Percentiles rank a stretch among this genome's conserved stretches.
Evolutionary conservation across 2,797 vertebrate species (phyloP).

Genomic region (Vultur gryphus): DNA sequence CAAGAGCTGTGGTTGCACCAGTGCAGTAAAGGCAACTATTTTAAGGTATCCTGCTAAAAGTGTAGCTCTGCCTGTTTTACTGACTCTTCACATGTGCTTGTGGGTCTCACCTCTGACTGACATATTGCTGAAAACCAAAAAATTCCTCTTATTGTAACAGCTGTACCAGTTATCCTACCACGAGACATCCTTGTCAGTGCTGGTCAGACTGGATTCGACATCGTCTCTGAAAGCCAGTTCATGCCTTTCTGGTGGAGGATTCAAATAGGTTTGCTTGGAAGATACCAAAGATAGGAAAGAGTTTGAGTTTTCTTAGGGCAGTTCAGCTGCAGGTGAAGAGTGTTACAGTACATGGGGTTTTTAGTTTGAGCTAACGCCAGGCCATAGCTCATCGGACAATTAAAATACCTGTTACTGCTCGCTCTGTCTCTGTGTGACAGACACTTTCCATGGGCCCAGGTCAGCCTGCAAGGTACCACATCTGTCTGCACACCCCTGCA

Average conservation of each 20-base stretch:
- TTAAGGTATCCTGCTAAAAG: not conserved
- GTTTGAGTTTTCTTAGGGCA: not conserved
- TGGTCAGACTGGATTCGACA: not conserved
- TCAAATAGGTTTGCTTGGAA: not conserved
- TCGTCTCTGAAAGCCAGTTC: not conserved
- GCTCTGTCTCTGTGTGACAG: not conserved
- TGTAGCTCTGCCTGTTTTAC: not conserved
- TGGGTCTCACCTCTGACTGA: not conserved
- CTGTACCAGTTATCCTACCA: not conserved
- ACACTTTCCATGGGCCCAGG: not conserved
- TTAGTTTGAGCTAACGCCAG: not conserved
- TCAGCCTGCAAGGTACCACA: not conserved
- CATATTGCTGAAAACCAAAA: not conserved
- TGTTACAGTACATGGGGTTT: rapidly evolving
- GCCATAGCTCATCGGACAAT: not conserved
- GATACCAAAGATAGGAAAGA: not conserved
- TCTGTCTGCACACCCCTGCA: not conserved
- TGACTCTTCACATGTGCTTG: not conserved
- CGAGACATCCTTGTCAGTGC: not conserved
- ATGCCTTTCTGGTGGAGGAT: not conserved
- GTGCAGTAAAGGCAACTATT: not conserved
- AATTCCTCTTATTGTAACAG: not conserved
- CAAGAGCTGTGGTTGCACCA: not conserved
- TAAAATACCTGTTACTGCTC: not conserved
- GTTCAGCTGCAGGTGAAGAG: not conserved